Evolutionary conservation across 2,888 invertebrate genomes (phyloP), one percentile per base, ranked within the genome.

Genomic region (Flabesymbios commensalis): DNA sequence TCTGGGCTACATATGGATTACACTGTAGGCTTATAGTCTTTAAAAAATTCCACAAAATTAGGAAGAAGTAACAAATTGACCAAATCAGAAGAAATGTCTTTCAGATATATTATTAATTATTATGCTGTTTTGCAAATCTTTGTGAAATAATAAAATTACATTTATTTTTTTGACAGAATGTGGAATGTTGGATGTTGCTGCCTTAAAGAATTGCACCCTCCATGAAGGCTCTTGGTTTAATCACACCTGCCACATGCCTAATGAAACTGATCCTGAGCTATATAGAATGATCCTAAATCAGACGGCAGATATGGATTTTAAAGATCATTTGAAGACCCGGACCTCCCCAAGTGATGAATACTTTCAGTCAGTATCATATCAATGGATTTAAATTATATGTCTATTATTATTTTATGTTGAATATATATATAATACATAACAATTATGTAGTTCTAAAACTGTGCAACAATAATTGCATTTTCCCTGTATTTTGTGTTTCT

Each of bases 321-420:
- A 5, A 7, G 56, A 28, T 4, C 10, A 19, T 5, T 3, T 52
- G 31, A 19, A 31, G 14, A 22, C 5, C 26, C 5, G 36, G 7
- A 64, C 70, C 7, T 72, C 72, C 0, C 84, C 85, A 24, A 85
- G 85, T 67, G 81, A 86, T 68, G 85, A 85, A 64, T 86, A 83
- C 72, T 86, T 86, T 72, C 83, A 84, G 84, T 84, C 74, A 79
- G 83, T 75, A 7, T 1, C 47, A 14, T 22, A 26, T 10, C 10
- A 24, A n/a, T 31, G n/a, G 14, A 19, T n/a, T 29, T 7, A 4
- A 24, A 29, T 52, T 28, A n/a, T 36, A n/a, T n/a, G n/a, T n/a
- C n/a, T n/a, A n/a, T n/a, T n/a, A n/a, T 7, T 45, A n/a, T 45
- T 36, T 36, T 14, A 36, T 36, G 39, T n/a, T 36, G 39, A 36